Conservation (phyloP, 2,113 vertebrate genomes). For the Pseudorectes ferrugineus region DNA sequence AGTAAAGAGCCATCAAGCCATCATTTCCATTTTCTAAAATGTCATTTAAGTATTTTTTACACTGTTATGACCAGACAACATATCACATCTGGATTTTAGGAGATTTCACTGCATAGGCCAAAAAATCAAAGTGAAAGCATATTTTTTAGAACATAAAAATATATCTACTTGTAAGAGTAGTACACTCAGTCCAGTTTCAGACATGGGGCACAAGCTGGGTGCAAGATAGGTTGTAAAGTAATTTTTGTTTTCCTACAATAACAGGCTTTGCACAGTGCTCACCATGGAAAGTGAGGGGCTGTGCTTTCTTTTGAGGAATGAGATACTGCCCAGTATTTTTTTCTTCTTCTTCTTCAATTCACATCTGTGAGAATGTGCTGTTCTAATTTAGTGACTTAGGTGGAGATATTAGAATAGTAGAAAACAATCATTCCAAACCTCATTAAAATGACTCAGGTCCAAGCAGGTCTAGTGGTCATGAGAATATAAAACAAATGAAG, state of each 20-base stretch:
- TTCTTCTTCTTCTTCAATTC: background rate
- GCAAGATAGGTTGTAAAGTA: background rate
- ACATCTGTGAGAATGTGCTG: background rate
- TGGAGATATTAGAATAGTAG: conserved; percentile 26
- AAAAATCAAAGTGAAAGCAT: background rate
- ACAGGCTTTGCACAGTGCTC: background rate
- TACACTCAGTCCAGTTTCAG: background rate
- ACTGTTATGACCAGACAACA: background rate
- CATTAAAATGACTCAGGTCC: conserved; percentile 47
- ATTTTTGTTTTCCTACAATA: background rate
- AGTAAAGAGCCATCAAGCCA: background rate
- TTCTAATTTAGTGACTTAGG: conserved; percentile 44
- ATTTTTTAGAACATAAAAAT: background rate
- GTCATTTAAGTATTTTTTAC: background rate
- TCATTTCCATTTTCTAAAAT: background rate
- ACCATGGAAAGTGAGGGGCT: background rate
- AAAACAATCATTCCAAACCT: conserved; percentile 59
- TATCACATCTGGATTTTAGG: background rate
- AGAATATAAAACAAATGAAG: background rate
- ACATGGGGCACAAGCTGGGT: background rate
- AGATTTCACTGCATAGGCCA: background rate
- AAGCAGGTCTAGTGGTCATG: background rate
- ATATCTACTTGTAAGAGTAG: background rate
- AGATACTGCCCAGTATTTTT: background rate
- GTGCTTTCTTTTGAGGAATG: background rate